phyloP scores from a whole-genome alignment of 2,888 invertebrate species.

The Ischnura elegans region DNA sequence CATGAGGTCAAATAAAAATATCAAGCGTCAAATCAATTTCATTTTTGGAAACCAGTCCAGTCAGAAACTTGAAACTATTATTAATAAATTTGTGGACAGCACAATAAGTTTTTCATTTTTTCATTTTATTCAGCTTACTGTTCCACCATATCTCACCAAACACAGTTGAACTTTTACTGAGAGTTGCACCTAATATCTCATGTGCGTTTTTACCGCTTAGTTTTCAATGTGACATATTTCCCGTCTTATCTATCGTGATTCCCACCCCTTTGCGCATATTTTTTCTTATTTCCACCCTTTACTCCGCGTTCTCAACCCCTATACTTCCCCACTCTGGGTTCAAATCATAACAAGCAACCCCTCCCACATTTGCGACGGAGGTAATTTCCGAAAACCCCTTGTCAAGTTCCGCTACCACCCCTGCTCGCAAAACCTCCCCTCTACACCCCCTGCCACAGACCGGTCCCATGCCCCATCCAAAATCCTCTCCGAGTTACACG shows the following conservation, averaged over 20 bases:
- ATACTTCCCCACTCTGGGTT: not conserved
- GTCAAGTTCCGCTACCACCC: not conserved
- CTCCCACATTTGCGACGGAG: not conserved
- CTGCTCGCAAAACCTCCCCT: not conserved
- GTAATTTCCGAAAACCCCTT: not conserved
- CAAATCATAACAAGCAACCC: not conserved
- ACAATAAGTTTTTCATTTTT: too few relatives aligned
- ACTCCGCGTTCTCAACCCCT: not conserved
- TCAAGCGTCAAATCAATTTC: too few relatives aligned
- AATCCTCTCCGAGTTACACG: not conserved
- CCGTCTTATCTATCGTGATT: not conserved
- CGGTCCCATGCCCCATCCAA: not conserved
- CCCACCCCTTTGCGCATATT: not conserved
- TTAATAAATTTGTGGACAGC: too few relatives aligned
- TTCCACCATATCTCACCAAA: too few relatives aligned
- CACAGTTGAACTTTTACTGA: too few relatives aligned
- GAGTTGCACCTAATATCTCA: too few relatives aligned
- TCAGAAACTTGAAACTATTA: too few relatives aligned
- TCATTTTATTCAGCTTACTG: too few relatives aligned
- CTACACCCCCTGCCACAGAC: not conserved
- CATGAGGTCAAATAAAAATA: too few relatives aligned
- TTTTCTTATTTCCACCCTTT: not conserved
- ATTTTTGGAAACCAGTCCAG: too few relatives aligned
- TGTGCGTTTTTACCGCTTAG: not conserved
- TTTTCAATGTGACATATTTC: not conserved